Conservation (phyloP, 2,888 invertebrate species). For the Gandaritis pyraliata region DNA sequence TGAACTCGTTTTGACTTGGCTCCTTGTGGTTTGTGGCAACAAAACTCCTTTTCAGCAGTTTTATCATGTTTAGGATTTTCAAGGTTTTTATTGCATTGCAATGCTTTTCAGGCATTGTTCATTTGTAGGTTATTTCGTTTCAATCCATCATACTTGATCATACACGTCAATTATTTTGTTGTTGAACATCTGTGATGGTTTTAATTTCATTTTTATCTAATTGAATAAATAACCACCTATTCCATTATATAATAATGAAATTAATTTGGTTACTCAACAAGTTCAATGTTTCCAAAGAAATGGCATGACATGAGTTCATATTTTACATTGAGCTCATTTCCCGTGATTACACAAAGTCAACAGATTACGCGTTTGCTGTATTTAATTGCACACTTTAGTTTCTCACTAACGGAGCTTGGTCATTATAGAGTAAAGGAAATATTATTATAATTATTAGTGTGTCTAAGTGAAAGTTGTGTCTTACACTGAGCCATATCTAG, state of each 20-base stretch:
- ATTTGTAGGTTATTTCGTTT: no score
- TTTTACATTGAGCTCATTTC: constrained; percentile 48
- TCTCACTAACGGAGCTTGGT: constrained; percentile 50
- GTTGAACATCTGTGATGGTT: no score
- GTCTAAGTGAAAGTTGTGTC: constrained; percentile 39
- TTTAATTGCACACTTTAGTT: constrained; percentile 57
- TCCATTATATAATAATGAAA: no score
- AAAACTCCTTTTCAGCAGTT: constrained; percentile 33
- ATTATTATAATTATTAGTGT: constrained; percentile 45
- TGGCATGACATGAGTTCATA: constrained; percentile 41
- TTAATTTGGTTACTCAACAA: not conserved
- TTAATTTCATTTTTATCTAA: not conserved
- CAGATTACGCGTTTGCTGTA: constrained; percentile 48
- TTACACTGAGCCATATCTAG: constrained; percentile 13
- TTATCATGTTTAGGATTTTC: constrained; percentile 10
- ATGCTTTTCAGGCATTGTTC: no score
- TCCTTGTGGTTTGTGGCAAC: constrained; percentile 46
- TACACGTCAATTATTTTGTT: no score
- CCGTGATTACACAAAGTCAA: constrained; percentile 50
- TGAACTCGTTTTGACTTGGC: constrained; percentile 51
- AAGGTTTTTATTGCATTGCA: not conserved
- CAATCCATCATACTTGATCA: no score
- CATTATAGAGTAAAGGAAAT: constrained; percentile 8
- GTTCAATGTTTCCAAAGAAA: constrained; percentile 28
- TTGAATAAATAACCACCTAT: no score